Percentiles rank a stretch among this genome's conserved stretches.
Conservation (phyloP, 2,888 invertebrate species). For the Drosophila incognita region DNA sequence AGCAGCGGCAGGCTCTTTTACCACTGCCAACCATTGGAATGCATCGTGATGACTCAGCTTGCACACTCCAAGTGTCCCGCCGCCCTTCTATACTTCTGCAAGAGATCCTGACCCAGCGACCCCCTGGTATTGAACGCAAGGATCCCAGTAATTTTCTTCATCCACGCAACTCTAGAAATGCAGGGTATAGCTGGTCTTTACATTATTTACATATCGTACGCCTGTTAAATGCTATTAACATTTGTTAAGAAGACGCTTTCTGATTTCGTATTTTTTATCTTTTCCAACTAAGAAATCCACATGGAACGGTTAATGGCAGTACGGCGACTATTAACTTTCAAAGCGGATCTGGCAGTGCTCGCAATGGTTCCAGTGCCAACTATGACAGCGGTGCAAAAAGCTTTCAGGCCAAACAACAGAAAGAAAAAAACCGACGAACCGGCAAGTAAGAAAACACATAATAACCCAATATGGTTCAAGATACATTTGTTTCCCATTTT, state of each 20-base stretch:
- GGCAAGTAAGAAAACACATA: constrained; percentile 85
- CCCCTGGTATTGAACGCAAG: constrained; percentile 88
- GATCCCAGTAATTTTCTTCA: constrained; percentile 66
- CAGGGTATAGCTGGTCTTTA: constrained; percentile 71
- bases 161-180: constrained; percentile 60
- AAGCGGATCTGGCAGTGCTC: constrained; percentile 66
- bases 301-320: constrained; percentile 78
- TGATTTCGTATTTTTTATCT: neutral
- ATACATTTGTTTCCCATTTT: neutral
- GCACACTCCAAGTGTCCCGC: constrained; percentile 83
- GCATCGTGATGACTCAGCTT: constrained; percentile 80
- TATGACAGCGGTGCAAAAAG: constrained; percentile 77
- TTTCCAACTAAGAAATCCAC: constrained; percentile 49
- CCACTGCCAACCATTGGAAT: constrained; percentile 63
- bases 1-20: constrained; percentile 71
- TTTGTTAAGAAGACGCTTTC: neutral
- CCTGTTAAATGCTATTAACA: neutral
- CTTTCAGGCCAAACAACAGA: constrained; percentile 81
- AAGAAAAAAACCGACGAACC: constrained; percentile 84
- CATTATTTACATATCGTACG: neutral
- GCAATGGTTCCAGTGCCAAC: constrained; percentile 68
- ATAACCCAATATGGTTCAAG: neutral
- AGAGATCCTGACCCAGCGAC: constrained; percentile 86
- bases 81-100: constrained; percentile 84
- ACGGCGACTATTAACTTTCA: constrained; percentile 81